Evolutionary conservation across 2,797 vertebrate species (phyloP).

Genomic region (Semotilus atromaculatus): DNA sequence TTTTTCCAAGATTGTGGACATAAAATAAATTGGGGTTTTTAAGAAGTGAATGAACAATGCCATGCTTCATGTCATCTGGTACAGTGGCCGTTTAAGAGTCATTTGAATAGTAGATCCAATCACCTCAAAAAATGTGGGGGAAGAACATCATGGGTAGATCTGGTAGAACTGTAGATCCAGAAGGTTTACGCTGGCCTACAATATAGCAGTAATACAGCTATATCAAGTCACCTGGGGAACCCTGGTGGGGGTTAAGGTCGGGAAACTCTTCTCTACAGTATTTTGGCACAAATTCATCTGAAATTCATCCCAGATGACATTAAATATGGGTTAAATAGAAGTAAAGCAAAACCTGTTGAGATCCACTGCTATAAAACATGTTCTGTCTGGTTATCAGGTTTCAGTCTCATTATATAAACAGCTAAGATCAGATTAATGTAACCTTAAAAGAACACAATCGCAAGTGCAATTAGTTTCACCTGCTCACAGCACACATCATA

Average conservation of each 20-base stretch:
- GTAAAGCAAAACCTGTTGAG: not conserved
- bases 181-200: not conserved
- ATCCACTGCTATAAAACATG: not conserved
- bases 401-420: slow-evolving; percentile 39
- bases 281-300: not conserved
- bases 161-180: not conserved
- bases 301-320: not conserved
- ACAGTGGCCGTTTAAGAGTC: not conserved
- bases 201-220: not conserved
- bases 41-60: not conserved
- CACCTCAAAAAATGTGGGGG: not conserved
- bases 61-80: not conserved
- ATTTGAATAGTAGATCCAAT: not conserved
- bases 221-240: not conserved
- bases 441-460: slow-evolving; percentile 29
- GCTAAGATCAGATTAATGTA: slow-evolving; percentile 1
- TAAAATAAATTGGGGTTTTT: not conserved
- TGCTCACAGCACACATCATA: slow-evolving; percentile 16
- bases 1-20: too few species aligned
- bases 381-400: not conserved
- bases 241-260: not conserved
- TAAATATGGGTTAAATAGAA: too few species aligned
- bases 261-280: not conserved
- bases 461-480: slow-evolving; percentile 29
- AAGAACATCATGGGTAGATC: not conserved